phyloP scores from a whole-genome alignment of 30 jellyfish, hydroid and myxozoan genomes.

The Hydra vulgaris region DNA sequence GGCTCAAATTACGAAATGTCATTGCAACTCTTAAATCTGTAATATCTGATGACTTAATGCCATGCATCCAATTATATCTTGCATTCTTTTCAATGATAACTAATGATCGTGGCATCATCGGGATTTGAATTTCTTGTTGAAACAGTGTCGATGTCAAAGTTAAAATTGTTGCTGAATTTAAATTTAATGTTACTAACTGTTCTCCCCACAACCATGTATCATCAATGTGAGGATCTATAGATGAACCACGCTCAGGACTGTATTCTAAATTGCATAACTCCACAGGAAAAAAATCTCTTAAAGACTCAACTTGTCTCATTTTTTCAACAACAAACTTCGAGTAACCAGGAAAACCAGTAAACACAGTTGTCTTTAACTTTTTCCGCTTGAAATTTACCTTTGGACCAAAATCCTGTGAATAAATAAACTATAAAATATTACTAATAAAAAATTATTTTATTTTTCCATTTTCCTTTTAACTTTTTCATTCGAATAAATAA shows the following conservation, averaged over 20 bases:
- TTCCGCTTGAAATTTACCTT: constrained; percentile 78
- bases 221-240: constrained; percentile 96
- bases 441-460: neutral
- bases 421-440: neutral
- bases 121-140: constrained; percentile 34
- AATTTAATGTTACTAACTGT: constrained; percentile 70
- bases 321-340: constrained; percentile 24
- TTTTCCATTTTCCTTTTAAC: neutral
- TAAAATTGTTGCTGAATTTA: constrained; percentile 35
- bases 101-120: constrained; percentile 72
- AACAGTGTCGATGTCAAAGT: constrained; percentile 18
- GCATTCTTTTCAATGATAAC: constrained; percentile 62
- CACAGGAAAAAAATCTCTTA: constrained; percentile 58
- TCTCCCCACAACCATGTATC: constrained; percentile 99
- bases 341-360: constrained; percentile 75
- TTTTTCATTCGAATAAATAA: no score
- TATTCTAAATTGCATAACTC: constrained; percentile 91
- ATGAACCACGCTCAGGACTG: constrained; percentile 67
- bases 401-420: constrained; percentile 94
- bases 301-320: constrained; percentile 12
- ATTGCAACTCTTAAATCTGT: constrained; percentile 47
- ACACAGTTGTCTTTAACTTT: constrained; percentile 54
- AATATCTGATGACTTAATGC: constrained; percentile 47
- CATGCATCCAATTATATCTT: constrained; percentile 75
- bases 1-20: constrained; percentile 78